These are phyloP conservation scores for Metridium senile DNA, from an alignment of 92 coral and sea anemone species.

Conservation along the genomic window DNA sequence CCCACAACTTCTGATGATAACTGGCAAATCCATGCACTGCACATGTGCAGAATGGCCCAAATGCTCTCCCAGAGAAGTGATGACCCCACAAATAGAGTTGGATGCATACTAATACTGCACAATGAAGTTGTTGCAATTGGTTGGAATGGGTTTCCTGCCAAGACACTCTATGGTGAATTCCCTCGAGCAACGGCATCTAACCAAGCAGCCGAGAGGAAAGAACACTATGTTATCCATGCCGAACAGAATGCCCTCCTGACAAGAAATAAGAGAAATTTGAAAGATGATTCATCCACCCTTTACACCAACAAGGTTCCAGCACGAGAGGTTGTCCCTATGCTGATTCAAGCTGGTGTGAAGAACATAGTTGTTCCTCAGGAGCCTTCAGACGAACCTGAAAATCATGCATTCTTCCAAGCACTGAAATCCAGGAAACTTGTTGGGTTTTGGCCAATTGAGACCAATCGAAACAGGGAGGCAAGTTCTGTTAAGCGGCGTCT, in stretches of 20 bases:
- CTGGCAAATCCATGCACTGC: conserved; percentile 50
- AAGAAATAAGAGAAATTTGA: conserved; percentile 55
- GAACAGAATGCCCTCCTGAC: conserved; percentile 79
- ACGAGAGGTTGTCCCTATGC: conserved; percentile 67
- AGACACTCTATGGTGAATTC: conserved; percentile 85
- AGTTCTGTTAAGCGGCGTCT: not conserved
- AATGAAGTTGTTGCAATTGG: conserved; percentile 73
- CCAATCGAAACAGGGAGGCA: not conserved
- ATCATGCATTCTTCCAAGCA: conserved; percentile 12
- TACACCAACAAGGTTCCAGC: conserved; percentile 83
- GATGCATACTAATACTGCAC: conserved; percentile 68
- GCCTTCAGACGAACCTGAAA: not conserved
- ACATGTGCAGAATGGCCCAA: conserved; percentile 61
- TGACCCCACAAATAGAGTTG: conserved; percentile 91
- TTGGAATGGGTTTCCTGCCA: conserved; percentile 90
- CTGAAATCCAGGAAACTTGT: not conserved
- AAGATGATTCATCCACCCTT: conserved; percentile 47
- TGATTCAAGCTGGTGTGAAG: conserved; percentile 60
- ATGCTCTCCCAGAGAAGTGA: conserved; percentile 78
- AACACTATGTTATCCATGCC: conserved; percentile 79
- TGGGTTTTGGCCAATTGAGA: conserved; percentile 25
- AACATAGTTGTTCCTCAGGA: conserved; percentile 47
- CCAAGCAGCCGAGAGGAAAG: conserved; percentile 37
- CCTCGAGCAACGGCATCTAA: conserved; percentile 67
- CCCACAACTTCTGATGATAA: conserved; percentile 16